phyloP scores from a whole-genome alignment of 2,888 invertebrate genomes.

The Mechanitis messenoides region DNA sequence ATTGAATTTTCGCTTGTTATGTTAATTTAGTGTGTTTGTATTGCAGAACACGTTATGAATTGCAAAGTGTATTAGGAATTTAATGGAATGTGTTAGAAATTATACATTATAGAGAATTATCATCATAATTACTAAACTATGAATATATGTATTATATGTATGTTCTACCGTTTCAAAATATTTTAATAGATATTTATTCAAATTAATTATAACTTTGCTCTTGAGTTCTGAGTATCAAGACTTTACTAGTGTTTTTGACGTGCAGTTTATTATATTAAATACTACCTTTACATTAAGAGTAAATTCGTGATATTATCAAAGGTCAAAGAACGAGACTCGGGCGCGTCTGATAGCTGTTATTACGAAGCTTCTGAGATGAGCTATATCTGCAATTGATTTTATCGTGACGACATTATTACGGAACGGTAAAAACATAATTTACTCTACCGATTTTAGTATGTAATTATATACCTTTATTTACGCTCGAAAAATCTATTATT shows the following conservation, averaged over 20 bases:
- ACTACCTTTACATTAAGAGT: constrained; percentile 5
- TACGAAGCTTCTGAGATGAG: constrained; percentile 55
- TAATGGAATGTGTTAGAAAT: too few relatives aligned
- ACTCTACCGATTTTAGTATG: constrained; percentile 30
- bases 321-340: constrained; percentile 20
- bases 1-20: constrained; percentile 1
- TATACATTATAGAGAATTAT: too few relatives aligned
- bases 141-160: too few relatives aligned
- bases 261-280: too few relatives aligned
- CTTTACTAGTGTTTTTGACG: too few relatives aligned
- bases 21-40: neutral
- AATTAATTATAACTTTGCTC: too few relatives aligned
- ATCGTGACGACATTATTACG: constrained; percentile 66
- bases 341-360: constrained; percentile 54
- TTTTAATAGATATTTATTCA: too few relatives aligned
- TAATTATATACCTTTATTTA: constrained; percentile 48
- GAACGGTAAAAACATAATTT: constrained; percentile 22
- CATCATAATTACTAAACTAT: too few relatives aligned
- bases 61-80: constrained; percentile 2
- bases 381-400: constrained; percentile 63
- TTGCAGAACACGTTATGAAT: constrained; percentile 1
- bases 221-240: too few relatives aligned
- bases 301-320: constrained; percentile 3
- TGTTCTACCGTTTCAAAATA: too few relatives aligned
- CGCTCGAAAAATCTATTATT: constrained; percentile 48